These are phyloP conservation scores for Pachyuromys duprasi DNA, from an alignment of 2,797 vertebrate species.

Conservation along the genomic window DNA sequence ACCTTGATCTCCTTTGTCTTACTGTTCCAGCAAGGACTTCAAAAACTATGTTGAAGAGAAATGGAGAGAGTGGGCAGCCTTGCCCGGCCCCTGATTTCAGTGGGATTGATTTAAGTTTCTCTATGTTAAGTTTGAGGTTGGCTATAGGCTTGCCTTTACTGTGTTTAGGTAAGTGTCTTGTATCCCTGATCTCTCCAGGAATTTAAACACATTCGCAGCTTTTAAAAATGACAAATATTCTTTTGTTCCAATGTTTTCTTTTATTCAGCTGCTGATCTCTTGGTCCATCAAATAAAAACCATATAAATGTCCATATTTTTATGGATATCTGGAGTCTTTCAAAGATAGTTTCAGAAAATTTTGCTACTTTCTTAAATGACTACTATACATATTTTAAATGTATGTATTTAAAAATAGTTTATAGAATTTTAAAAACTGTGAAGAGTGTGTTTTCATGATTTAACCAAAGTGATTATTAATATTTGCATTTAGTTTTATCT, in stretches of 20 bases:
- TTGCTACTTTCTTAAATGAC: background rate
- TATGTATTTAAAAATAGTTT: background rate
- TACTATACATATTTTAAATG: background rate
- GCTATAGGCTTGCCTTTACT: no score
- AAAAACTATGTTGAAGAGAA: no score
- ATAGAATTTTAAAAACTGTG: background rate
- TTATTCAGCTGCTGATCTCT: background rate
- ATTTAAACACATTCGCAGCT: background rate
- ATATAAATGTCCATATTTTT: background rate
- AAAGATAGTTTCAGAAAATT: background rate
- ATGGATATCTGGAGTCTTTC: background rate
- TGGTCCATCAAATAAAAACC: background rate
- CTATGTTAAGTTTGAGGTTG: no score
- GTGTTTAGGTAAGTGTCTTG: no score
- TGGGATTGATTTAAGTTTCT: no score
- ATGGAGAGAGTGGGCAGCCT: no score
- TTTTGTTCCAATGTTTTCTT: background rate
- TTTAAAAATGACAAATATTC: background rate
- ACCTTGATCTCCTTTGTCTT: no score
- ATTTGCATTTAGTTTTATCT: background rate
- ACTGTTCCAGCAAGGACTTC: no score
- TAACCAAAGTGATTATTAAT: background rate
- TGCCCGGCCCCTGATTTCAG: no score
- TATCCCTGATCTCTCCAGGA: no score
- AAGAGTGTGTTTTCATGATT: background rate